These are phyloP conservation scores for Oscheius sp. DNA, from an alignment of 2,888 invertebrate species.

Conservation along the genomic window DNA sequence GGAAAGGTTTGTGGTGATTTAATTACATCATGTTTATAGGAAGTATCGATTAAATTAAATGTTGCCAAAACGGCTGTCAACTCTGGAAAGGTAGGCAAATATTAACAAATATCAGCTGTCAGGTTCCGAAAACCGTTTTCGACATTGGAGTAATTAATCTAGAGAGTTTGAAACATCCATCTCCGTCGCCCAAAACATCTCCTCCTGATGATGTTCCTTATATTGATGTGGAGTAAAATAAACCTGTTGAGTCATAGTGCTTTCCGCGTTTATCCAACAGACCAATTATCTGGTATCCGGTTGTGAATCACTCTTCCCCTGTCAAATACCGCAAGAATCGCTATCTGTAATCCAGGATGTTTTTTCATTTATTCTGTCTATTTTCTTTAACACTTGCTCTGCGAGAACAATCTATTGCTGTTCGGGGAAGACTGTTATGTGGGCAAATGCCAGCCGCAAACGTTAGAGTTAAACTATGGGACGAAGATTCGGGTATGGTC, in stretches of 20 bases:
- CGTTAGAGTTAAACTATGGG: conserved; percentile 59
- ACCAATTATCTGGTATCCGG: conserved; percentile 11
- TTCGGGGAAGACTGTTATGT: conserved; percentile 51
- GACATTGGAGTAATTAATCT: conserved; percentile 16
- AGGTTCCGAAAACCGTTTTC: conserved; percentile 1
- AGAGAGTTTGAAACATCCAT: neutral
- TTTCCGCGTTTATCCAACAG: no score
- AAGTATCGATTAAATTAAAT: conserved; percentile 19
- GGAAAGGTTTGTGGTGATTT: neutral
- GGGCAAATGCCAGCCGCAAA: conserved; percentile 48
- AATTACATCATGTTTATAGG: neutral
- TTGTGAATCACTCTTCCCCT: neutral
- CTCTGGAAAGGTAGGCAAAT: conserved; percentile 7
- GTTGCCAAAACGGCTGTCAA: conserved; percentile 22
- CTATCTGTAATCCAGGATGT: neutral
- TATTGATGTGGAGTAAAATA: conserved; percentile 13
- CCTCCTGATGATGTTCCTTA: conserved; percentile 12
- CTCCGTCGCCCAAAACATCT: neutral
- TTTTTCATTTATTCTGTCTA: conserved; percentile 3
- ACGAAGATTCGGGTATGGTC: conserved; percentile 47
- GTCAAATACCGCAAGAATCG: neutral
- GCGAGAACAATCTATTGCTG: conserved; percentile 38
- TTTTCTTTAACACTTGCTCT: conserved; percentile 16
- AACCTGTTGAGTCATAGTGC: no score
- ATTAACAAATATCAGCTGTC: neutral